These are phyloP conservation scores for Ivindomyrus marchei DNA, from an alignment of 2,113 vertebrate species.

Conservation along the genomic window DNA sequence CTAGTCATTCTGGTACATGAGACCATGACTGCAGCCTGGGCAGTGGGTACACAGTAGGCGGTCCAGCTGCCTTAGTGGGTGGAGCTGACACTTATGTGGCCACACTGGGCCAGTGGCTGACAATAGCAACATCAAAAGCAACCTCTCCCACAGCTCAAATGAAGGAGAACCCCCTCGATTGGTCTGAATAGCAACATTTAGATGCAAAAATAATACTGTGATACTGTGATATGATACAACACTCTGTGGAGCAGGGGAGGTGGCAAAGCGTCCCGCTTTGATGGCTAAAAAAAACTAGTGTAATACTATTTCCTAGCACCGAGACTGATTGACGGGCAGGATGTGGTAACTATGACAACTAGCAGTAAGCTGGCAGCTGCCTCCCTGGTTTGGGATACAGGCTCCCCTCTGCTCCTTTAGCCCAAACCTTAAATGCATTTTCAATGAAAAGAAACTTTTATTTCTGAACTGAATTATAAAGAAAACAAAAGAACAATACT, in stretches of 20 bases:
- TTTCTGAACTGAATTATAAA: neutral
- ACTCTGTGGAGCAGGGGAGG: neutral
- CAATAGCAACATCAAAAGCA: constrained; percentile 19
- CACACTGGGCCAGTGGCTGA: constrained; percentile 27
- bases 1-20: constrained; percentile 22
- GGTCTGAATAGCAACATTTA: neutral
- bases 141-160: neutral
- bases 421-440: neutral
- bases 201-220: neutral
- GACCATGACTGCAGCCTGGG: constrained; percentile 10
- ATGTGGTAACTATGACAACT: constrained; percentile 23
- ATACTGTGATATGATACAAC: neutral
- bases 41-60: constrained; percentile 8
- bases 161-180: neutral
- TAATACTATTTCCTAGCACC: neutral
- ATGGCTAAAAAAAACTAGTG: neutral
- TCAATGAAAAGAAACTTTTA: neutral
- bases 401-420: neutral
- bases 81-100: constrained; percentile 9
- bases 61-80: constrained; percentile 9
- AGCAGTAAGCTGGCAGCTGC: neutral
- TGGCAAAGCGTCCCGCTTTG: constrained; percentile 2
- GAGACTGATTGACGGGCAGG: constrained; percentile 8
- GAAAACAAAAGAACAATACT: neutral
- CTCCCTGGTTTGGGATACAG: neutral